Base-by-base conservation (phyloP, 2,888 invertebrate species). In the Leptopilina syphax region DNA sequence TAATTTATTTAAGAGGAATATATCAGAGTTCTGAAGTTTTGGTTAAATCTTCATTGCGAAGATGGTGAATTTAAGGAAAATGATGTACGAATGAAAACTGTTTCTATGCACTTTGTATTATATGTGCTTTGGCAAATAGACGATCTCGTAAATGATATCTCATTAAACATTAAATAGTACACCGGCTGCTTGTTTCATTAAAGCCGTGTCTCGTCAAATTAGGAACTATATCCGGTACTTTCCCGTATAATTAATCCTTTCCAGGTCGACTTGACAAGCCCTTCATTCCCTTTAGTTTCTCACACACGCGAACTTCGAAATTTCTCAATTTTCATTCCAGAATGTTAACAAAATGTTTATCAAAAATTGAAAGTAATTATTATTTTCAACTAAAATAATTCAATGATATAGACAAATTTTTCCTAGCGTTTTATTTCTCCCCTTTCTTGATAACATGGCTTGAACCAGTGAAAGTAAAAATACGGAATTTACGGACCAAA, bases 151-250 rank as follows among this genome's bases (percentile, higher is more conserved):
- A 68, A 68, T 12, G 50, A 68, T 44, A 68, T 50, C 24, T 24
- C 68, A 68, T 68, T 68, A 68, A 24, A 63, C 24, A 63, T 18
- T 8, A 63, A 50, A 50, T 50, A 50, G 50, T 10, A 63, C 63
- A 63, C 63, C 63, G 9, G 18, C 24, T 63, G 63, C 66, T 41
- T 66, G 66, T 66, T 27, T 66, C 68, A 68, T 24, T 24, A 12
- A 24, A n/a, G 18, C 44, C 47, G 50, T 10, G 50, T 12, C 18
- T 68, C 47, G 47, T 68, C 68, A 44, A 8, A 44, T 68, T 24
- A 50, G 50, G 47, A 63, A 44, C 44, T 44, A n/a, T 63, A 63
- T 63, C 63, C 63, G 63, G 34, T 34, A 18, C n/a, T 60, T 18
- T 18, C 60, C 18, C 60, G n/a, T 60, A 50, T 50, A 63, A 63